Evolutionary conservation across 2,113 vertebrate species (phyloP), one percentile per base, ranked within the genome.

Genomic region (Brachyhypopomus gauderio): DNA sequence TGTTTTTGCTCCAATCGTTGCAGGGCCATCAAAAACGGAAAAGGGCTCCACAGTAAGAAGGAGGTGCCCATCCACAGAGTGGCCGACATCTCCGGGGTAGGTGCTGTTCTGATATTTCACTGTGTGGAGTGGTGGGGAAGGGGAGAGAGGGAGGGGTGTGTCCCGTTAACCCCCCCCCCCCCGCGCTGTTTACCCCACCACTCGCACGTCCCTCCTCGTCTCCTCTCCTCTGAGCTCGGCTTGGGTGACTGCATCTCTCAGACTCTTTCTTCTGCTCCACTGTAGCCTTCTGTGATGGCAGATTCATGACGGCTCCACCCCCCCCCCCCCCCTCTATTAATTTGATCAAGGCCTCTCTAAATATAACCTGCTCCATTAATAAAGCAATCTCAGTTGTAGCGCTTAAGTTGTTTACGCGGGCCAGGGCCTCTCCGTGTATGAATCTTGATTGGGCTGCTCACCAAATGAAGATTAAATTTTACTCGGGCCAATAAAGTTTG

Each of bases 21-120:
- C 87, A 99, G 97, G 91, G 97, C 97, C 30, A 96, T 98, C 90
- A 99, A 99, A 92, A 99, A 99, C 4, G 96, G 96, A n/a, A 99
- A 99, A 89, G 97, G 97, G 34, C 89, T 98, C 84, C 97, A 99
- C 92, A 99, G 97, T 94, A 99, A 99, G 93, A 99, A 98, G 92
- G 97, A 99, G 89, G 95, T 98, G 78, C 97, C 97, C 0, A 99
- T 99, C 83, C 97, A 99, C 92, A 94, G 97, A 75, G 97, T 99
- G 4, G 97, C 97, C 8, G 97, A 98, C 85, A 98, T 99, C 86
- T 99, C 97, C 7, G 97, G 97, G 91, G 97, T 99, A 90, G 92
- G 97, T 89, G 25, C 6, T 30, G 3, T 30, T 30, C 30, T 30
- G 30, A 30, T 30, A 30, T 30, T 30, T 30, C 30, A 3, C 30